phyloP scores from a whole-genome alignment of 1,140 invertebrate genomes.

The Panonychus citri region DNA sequence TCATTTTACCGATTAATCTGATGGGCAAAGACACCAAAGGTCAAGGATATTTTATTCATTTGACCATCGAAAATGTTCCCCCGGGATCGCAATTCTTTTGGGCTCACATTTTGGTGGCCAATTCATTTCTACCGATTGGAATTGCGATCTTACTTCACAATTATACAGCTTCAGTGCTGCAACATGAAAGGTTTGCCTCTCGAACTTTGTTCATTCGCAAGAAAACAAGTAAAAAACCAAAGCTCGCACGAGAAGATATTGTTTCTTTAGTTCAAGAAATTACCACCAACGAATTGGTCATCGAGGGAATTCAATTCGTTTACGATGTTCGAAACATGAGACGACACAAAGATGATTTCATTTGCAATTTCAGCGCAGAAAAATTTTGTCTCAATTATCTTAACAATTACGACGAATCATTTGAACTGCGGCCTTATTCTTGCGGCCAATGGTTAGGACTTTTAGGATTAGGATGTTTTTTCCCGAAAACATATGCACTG shows the following conservation, averaged over 20 bases:
- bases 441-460: background rate
- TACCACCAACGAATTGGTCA: background rate
- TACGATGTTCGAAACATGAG: background rate
- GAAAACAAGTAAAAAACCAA: background rate
- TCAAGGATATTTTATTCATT: background rate
- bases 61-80: background rate
- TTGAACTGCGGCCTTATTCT: background rate
- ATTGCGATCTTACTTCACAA: background rate
- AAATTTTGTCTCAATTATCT: background rate
- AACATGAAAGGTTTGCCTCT: background rate
- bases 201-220: background rate
- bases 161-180: background rate
- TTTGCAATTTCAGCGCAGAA: background rate
- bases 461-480: background rate
- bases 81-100: background rate
- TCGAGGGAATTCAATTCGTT: background rate
- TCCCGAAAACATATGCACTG: background rate
- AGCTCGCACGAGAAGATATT: background rate
- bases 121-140: background rate
- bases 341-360: background rate
- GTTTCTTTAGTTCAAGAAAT: background rate
- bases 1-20: slow-evolving; percentile 30
- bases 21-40: slow-evolving; percentile 16
- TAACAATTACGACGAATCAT: background rate
- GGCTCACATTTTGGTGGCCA: background rate